Evolutionary conservation across 2,888 invertebrate genomes (phyloP).

Genomic region (Ophioninae sp.): DNA sequence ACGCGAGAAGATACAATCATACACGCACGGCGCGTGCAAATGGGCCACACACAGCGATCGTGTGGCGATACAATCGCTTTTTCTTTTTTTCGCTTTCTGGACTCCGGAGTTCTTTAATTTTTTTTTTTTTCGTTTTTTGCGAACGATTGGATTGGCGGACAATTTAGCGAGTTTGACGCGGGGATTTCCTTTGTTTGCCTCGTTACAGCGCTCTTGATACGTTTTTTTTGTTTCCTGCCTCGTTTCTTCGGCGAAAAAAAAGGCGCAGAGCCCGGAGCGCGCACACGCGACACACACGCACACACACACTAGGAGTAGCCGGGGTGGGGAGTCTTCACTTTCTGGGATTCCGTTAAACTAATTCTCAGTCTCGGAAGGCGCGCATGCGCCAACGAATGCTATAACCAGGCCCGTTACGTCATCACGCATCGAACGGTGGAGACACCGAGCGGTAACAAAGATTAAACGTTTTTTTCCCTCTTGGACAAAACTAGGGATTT

Average conservation of each 20-base stretch:
- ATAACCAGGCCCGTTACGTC: constrained; percentile 64
- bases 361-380: constrained; percentile 68
- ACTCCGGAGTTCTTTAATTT: background rate
- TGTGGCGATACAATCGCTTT: constrained; percentile 40
- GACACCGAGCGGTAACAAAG: background rate
- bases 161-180: constrained; percentile 6
- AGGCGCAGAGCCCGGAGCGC: constrained; percentile 49
- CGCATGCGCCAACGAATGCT: constrained; percentile 74
- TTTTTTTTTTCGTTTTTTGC: constrained; percentile 15
- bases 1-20: background rate
- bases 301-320: constrained; percentile 26
- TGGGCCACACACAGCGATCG: constrained; percentile 27
- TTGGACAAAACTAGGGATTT: background rate
- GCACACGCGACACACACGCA: constrained; percentile 56
- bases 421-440: constrained; percentile 49
- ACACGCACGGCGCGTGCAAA: constrained; percentile 8
- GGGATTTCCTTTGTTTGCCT: constrained; percentile 12
- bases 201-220: constrained; percentile 12
- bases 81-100: background rate
- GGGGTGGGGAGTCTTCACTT: constrained; percentile 63
- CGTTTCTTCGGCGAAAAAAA: constrained; percentile 13
- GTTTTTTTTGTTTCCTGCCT: constrained; percentile 1
- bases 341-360: constrained; percentile 78
- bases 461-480: background rate
- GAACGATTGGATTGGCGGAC: background rate